These are phyloP conservation scores for Cephus rjabovi DNA, from an alignment of 2,888 invertebrate species.

Conservation along the genomic window DNA sequence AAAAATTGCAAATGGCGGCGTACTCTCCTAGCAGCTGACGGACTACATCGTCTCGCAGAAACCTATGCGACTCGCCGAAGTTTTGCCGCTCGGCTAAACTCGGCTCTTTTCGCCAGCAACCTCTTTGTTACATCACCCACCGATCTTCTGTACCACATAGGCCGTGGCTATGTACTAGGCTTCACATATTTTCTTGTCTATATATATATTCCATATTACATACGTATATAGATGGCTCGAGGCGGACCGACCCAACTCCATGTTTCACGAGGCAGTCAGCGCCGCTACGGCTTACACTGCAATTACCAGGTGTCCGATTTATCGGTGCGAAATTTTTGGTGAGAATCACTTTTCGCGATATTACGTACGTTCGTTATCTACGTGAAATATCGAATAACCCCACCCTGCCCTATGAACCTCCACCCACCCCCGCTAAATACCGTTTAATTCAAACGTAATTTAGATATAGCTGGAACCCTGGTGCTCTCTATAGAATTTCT, in stretches of 20 bases:
- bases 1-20: constrained; percentile 62
- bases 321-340: background rate
- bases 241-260: background rate
- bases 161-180: constrained; percentile 6
- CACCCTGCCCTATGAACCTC: background rate
- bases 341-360: background rate
- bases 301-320: background rate
- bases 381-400: background rate
- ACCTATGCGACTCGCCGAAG: constrained; percentile 38
- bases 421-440: background rate
- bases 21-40: constrained; percentile 52
- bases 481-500: background rate
- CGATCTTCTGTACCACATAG: constrained; percentile 48
- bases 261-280: background rate
- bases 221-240: background rate
- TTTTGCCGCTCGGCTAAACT: constrained; percentile 40
- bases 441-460: background rate
- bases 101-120: constrained; percentile 48
- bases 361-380: background rate
- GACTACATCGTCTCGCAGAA: constrained; percentile 21
- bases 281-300: background rate
- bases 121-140: constrained; percentile 63
- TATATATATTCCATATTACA: background rate
- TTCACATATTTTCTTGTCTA: background rate
- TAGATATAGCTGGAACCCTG: background rate